Evolutionary conservation across 2,888 invertebrate species (phyloP).

Genomic region (Oxycera nigricornis): DNA sequence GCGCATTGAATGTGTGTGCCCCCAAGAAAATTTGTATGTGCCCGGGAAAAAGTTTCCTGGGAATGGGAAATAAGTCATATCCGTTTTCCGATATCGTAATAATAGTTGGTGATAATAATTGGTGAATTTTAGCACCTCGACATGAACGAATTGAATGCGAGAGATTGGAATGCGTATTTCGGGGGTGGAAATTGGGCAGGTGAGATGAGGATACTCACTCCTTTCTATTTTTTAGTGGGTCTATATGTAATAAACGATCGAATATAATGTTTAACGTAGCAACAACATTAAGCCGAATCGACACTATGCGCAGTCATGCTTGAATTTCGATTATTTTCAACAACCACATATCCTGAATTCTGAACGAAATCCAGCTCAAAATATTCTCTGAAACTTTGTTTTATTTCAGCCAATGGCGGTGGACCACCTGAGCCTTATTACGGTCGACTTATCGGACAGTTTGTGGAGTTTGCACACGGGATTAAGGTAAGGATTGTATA

Average conservation of each 20-base stretch:
- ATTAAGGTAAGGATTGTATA: constrained; percentile 63
- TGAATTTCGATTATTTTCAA: background rate
- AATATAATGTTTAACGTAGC: too few relatives aligned
- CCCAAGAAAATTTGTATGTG: constrained; percentile 13
- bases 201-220: too few relatives aligned
- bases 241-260: too few relatives aligned
- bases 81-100: constrained; percentile 32
- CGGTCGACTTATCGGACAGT: constrained; percentile 77
- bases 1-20: background rate
- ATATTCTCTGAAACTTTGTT: background rate
- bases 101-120: constrained; percentile 20
- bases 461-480: constrained; percentile 78
- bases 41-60: constrained; percentile 11
- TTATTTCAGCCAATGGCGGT: constrained; percentile 44
- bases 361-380: background rate
- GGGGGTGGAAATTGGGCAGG: background rate
- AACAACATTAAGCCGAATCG: background rate
- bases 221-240: too few relatives aligned
- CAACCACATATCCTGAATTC: background rate
- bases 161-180: background rate
- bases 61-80: constrained; percentile 38
- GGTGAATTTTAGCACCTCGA: constrained; percentile 17
- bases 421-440: constrained; percentile 71
- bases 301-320: background rate
- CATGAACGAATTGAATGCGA: constrained; percentile 1